phyloP scores from a whole-genome alignment of 2,113 vertebrate genomes.

The Apodemus sylvaticus region DNA sequence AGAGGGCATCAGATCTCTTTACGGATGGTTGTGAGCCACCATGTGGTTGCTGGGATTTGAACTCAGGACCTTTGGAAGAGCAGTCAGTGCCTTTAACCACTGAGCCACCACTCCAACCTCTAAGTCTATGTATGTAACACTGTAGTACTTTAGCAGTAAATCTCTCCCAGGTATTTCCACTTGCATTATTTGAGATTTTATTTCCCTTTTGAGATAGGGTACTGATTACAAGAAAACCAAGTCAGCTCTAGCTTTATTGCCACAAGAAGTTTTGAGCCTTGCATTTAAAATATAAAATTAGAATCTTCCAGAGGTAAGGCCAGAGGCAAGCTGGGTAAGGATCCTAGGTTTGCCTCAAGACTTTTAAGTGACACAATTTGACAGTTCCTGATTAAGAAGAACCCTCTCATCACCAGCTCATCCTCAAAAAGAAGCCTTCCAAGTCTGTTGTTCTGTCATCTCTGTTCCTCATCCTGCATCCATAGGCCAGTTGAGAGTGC shows the following conservation, averaged over 20 bases:
- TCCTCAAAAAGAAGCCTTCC: not conserved
- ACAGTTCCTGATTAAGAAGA: not conserved
- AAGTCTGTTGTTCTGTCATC: not conserved
- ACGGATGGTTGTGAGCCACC: too few species aligned
- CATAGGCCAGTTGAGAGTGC: not conserved
- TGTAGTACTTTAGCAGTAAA: slow-evolving; percentile 9
- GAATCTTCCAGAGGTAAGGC: not conserved
- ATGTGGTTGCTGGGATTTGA: too few species aligned
- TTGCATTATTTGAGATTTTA: not conserved
- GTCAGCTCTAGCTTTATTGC: slow-evolving; percentile 17
- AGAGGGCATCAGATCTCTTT: too few species aligned
- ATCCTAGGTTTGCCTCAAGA: not conserved
- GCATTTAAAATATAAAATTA: slow-evolving; percentile 7
- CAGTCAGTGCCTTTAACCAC: not conserved
- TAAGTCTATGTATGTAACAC: not conserved
- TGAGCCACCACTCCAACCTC: not conserved
- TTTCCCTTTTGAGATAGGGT: slow-evolving; percentile 1
- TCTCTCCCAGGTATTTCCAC: not conserved
- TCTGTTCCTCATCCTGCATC: rapidly evolving
- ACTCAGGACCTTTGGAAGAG: too few species aligned
- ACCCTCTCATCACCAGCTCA: rapidly evolving
- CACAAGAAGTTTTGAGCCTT: not conserved
- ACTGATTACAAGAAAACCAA: slow-evolving; percentile 11
- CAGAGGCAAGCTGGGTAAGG: not conserved
- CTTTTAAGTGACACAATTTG: not conserved